Evolutionary conservation across 2,797 vertebrate genomes (phyloP).

Genomic region (Crossoptilon crossoptilon): DNA sequence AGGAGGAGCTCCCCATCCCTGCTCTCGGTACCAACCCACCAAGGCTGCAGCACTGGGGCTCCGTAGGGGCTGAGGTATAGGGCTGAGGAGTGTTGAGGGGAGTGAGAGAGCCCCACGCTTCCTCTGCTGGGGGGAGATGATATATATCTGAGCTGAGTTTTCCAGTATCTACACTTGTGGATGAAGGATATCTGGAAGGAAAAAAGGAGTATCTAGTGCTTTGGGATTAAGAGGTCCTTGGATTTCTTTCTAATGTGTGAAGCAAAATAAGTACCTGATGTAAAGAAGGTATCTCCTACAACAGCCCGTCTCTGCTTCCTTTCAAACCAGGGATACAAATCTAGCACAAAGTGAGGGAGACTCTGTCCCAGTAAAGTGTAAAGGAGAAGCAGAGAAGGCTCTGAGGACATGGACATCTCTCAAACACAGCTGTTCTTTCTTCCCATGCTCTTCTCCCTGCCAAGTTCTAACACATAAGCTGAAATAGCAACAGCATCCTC

Average conservation of each 20-base stretch:
- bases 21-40: neutral
- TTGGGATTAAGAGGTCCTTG: neutral
- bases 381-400: neutral
- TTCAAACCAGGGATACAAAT: neutral
- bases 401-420: neutral
- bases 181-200: neutral
- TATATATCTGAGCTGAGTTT: neutral
- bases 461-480: neutral
- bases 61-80: accelerated
- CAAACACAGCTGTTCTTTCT: neutral
- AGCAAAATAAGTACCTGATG: neutral
- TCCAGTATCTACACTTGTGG: neutral
- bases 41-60: neutral
- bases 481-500: neutral
- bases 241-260: neutral
- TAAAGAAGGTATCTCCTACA: neutral
- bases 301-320: neutral
- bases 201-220: neutral
- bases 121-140: neutral
- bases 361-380: neutral
- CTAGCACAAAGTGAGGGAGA: neutral
- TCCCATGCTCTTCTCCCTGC: neutral
- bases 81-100: neutral
- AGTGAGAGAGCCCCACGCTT: neutral
- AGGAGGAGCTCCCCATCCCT: neutral